Evolutionary conservation across 1,140 invertebrate genomes (phyloP).

Genomic region (Drosophila chauvacae): DNA sequence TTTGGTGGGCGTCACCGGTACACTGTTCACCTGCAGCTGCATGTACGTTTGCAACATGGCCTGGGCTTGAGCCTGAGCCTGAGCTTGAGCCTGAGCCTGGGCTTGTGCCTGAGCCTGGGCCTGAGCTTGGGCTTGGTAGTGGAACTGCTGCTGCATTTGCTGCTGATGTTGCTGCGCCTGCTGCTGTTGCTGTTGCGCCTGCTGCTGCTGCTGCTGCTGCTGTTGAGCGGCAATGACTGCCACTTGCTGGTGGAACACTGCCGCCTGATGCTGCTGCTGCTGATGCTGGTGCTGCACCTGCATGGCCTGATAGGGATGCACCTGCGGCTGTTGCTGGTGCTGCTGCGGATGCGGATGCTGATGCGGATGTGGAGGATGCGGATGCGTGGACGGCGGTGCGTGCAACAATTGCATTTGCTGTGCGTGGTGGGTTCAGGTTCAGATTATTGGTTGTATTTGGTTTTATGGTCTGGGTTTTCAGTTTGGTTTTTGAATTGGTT

Average conservation of each 20-base stretch:
- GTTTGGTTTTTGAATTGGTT: constrained; percentile 49
- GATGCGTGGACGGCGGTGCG: constrained; percentile 77
- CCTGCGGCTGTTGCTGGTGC: constrained; percentile 66
- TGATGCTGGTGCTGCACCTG: constrained; percentile 60
- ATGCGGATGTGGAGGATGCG: constrained; percentile 67
- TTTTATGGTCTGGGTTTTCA: constrained; percentile 58
- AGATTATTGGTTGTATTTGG: constrained; percentile 69
- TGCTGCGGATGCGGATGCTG: constrained; percentile 67
- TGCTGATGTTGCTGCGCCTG: constrained; percentile 56
- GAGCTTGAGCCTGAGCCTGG: constrained; percentile 51
- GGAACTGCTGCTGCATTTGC: constrained; percentile 69
- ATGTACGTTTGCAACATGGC: constrained; percentile 82
- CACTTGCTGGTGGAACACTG: constrained; percentile 60
- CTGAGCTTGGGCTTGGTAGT: constrained; percentile 61
- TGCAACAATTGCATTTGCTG: constrained; percentile 85
- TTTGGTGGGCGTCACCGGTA: constrained; percentile 73
- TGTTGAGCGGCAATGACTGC: constrained; percentile 58
- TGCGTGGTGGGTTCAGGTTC: constrained; percentile 81
- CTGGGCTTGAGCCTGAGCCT: constrained; percentile 68
- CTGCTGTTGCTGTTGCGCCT: constrained; percentile 45
- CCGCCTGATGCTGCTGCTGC: constrained; percentile 57
- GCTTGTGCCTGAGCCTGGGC: constrained; percentile 26
- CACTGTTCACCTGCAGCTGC: constrained; percentile 80
- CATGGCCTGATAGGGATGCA: constrained; percentile 43
- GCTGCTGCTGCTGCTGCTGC: constrained; percentile 41